Percentiles rank a stretch among this genome's conserved stretches.
Evolutionary conservation across 2,888 invertebrate species (phyloP).

Genomic region (Macrophya annulata): DNA sequence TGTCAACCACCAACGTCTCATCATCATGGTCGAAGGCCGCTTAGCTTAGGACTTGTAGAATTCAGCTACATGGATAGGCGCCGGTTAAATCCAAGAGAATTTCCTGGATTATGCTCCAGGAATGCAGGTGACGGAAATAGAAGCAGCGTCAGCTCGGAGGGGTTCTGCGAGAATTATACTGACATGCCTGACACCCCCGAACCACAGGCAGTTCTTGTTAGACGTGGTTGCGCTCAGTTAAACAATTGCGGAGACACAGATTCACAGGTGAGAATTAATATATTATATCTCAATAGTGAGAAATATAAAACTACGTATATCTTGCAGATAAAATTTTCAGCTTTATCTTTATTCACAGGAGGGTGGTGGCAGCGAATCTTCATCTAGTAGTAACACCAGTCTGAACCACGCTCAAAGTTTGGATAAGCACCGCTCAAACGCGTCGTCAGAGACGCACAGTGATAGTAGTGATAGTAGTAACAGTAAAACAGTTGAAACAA

Average conservation of each 20-base stretch:
- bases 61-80: slow-evolving; percentile 77
- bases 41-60: slow-evolving; percentile 79
- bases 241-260: slow-evolving; percentile 77
- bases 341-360: slow-evolving; percentile 81
- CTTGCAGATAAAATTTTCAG: neutral
- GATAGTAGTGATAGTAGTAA: slow-evolving; percentile 79
- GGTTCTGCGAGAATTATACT: slow-evolving; percentile 97
- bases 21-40: slow-evolving; percentile 76
- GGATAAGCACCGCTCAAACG: slow-evolving; percentile 76
- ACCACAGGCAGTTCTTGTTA: slow-evolving; percentile 79
- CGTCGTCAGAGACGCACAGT: slow-evolving; percentile 77
- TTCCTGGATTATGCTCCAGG: slow-evolving; percentile 74
- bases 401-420: slow-evolving; percentile 77
- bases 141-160: slow-evolving; percentile 97
- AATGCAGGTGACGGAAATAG: slow-evolving; percentile 88
- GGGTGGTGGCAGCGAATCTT: slow-evolving; percentile 84
- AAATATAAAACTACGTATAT: slow-evolving; percentile 15
- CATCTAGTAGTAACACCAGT: slow-evolving; percentile 79
- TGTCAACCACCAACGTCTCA: slow-evolving; percentile 83
- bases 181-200: slow-evolving; percentile 83
- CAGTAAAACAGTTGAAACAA: slow-evolving; percentile 73
- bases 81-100: slow-evolving; percentile 75
- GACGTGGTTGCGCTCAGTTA: slow-evolving; percentile 82
- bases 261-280: slow-evolving; percentile 72
- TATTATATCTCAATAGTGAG: neutral